Base-by-base conservation (phyloP, 2,888 invertebrate species). In the Acronicta aceris region DNA sequence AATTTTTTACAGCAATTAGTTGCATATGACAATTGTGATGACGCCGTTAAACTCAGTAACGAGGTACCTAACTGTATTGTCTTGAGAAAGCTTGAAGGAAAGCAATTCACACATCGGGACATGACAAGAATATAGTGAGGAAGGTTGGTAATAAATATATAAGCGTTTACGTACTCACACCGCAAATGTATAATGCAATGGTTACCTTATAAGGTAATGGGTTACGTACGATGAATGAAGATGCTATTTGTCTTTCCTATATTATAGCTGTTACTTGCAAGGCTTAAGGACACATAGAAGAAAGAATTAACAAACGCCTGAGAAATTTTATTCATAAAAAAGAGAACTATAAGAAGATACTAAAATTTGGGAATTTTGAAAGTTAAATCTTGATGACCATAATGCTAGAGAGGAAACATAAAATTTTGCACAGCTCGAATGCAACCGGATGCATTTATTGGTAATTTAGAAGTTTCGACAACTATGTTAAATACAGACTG, bases 21-120 rank as follows among this genome's bases (percentile, higher is more conserved):
- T 41, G 43, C 56, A 47, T 63, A 74, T 59, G 54, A 65, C 59
- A 59, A 56, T 59, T 68, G 48, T 59, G 51, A 64, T 68, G 66
- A 65, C 57, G 72, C 74, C 71, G 73, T 72, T 80, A 79, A 82
- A 81, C 80, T 77, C 76, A 17, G 75, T 78, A 82, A 83, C 80
- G 81, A 82, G 71, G 59, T 88, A n/a, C n/a, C n/a, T n/a, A 87
- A 87, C 85, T 86, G 87, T 88, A 81, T 65, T 77, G 76, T 69
- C 79, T 84, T 84, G 82, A 82, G 86, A 87, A 86, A 81, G 81
- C 80, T 73, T 71, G 70, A 71, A 74, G 68, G 52, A 67, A 74
- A 71, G 71, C 81, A 80, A 81, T 85, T 84, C 82, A 82, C 81
- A 82, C 79, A 79, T 74, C 33, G 70, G 63, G 60, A 77, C 83